Conservation (phyloP, 2,888 invertebrate genomes). For the Baccha elongata region DNA sequence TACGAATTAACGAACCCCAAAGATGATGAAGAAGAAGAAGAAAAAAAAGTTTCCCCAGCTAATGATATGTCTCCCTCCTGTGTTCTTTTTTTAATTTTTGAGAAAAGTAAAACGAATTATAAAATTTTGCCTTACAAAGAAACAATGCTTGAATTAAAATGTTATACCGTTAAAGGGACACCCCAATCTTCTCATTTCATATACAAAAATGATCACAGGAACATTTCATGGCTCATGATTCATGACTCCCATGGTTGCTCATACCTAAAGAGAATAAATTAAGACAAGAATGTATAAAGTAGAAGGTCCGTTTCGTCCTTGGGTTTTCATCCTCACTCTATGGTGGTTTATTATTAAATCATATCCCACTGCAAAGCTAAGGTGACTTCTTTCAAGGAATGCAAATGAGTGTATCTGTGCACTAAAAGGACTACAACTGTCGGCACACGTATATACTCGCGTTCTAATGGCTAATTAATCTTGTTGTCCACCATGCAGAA, state of each 20-base stretch:
- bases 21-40: neutral
- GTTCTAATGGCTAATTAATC: slow-evolving; percentile 69
- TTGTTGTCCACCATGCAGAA: slow-evolving; percentile 28
- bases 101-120: neutral
- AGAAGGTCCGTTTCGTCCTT: slow-evolving; percentile 1
- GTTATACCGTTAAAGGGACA: slow-evolving; percentile 10
- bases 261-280: slow-evolving; percentile 52
- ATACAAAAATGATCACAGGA: slow-evolving; percentile 19
- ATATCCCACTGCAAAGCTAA: slow-evolving; percentile 30
- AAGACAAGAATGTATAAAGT: neutral
- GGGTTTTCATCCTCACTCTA: neutral
- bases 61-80: neutral
- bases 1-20: neutral
- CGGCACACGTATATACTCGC: slow-evolving; percentile 53
- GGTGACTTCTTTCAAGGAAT: slow-evolving; percentile 13
- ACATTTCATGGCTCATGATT: slow-evolving; percentile 47
- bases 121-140: slow-evolving; percentile 18
- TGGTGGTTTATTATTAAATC: slow-evolving; percentile 56
- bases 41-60: neutral
- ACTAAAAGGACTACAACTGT: slow-evolving; percentile 1
- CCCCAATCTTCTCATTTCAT: slow-evolving; percentile 2
- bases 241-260: slow-evolving; percentile 29
- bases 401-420: slow-evolving; percentile 52
- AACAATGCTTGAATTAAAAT: slow-evolving; percentile 53
- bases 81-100: neutral